A percentile compares a stretch with the other conserved stretches of the same genome.
Evolutionary conservation across 2,797 vertebrate species (phyloP).

Genomic region (Aulostomus chinensis): DNA sequence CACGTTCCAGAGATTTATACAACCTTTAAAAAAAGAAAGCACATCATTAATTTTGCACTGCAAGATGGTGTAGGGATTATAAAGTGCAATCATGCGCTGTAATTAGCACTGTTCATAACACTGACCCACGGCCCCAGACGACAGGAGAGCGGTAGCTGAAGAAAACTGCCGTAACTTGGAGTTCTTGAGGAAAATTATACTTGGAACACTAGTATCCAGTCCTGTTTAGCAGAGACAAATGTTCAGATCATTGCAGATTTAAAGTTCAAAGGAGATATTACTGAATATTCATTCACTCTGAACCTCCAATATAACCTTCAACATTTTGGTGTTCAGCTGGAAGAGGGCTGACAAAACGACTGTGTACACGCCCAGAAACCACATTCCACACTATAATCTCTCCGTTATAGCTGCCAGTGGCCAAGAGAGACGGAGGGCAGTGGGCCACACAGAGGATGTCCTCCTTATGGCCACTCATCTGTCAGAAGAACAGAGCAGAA

Average conservation of each 20-base stretch:
- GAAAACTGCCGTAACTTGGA: conserved; percentile 45
- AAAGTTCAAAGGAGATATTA: neutral
- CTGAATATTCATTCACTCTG: neutral
- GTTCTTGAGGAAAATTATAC: conserved; percentile 72
- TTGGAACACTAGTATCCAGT: conserved; percentile 64
- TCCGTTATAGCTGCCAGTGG: conserved; percentile 78
- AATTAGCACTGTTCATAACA: conserved; percentile 13
- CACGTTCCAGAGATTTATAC: conserved; percentile 79
- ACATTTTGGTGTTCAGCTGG: conserved; percentile 10
- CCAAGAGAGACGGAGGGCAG: conserved; percentile 76
- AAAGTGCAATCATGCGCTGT: conserved; percentile 22
- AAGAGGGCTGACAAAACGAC: conserved; percentile 57
- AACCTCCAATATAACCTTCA: conserved; percentile 49
- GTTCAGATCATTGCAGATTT: neutral
- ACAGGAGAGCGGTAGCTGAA: conserved; percentile 66
- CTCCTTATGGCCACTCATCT: conserved; percentile 72
- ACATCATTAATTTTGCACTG: conserved; percentile 23
- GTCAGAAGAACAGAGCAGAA: conserved; percentile 28
- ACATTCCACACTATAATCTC: conserved; percentile 82
- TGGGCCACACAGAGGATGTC: conserved; percentile 78
- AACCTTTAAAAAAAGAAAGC: conserved; percentile 61
- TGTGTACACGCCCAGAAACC: conserved; percentile 73
- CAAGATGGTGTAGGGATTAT: conserved; percentile 10
- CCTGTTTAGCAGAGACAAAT: conserved; percentile 28
- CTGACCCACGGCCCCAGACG: conserved; percentile 71